phyloP scores from a whole-genome alignment of 2,113 vertebrate genomes.

The Toxotes chatareus region DNA sequence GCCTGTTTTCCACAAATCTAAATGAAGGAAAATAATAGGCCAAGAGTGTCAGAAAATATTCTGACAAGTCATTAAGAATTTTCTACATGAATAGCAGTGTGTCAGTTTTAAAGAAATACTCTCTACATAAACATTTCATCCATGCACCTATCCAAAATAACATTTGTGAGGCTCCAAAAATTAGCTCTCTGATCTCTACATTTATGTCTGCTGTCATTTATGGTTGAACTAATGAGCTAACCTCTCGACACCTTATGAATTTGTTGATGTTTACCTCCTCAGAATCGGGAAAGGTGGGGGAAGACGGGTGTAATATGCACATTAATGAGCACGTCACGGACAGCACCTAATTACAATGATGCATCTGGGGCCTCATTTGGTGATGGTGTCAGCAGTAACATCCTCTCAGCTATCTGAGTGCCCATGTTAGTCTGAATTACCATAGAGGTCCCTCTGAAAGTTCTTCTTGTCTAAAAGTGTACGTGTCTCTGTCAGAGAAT shows the following conservation, averaged over 20 bases:
- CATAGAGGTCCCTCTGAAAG: slow-evolving; percentile 32
- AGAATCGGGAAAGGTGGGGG: slow-evolving; percentile 35
- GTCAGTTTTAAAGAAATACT: background rate
- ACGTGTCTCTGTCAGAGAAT: slow-evolving; percentile 2
- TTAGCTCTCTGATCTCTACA: slow-evolving; percentile 39
- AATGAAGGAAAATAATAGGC: background rate
- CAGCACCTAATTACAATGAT: slow-evolving; percentile 69
- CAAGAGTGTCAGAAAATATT: background rate
- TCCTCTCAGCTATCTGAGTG: slow-evolving; percentile 27
- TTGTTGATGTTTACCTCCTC: slow-evolving; percentile 67
- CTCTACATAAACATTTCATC: background rate
- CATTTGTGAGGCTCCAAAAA: slow-evolving; percentile 17
- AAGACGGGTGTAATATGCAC: slow-evolving; percentile 36
- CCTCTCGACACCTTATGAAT: slow-evolving; percentile 44
- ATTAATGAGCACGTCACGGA: slow-evolving; percentile 70
- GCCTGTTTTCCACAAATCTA: slow-evolving; percentile 6
- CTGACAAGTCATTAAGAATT: background rate
- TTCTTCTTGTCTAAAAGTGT: slow-evolving; percentile 14
- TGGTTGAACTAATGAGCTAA: slow-evolving; percentile 66
- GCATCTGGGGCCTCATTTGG: slow-evolving; percentile 56
- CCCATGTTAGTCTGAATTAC: slow-evolving; percentile 30
- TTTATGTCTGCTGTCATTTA: slow-evolving; percentile 52
- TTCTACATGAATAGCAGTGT: background rate
- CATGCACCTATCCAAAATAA: background rate
- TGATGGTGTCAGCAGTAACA: slow-evolving; percentile 48